A percentile compares a stretch with the other conserved stretches of the same genome.
These are phyloP conservation scores for Halisarca cf. caerulea DNA, from an alignment of 37 sponge, comb jelly and placozoan genomes.

Conservation along the genomic window DNA sequence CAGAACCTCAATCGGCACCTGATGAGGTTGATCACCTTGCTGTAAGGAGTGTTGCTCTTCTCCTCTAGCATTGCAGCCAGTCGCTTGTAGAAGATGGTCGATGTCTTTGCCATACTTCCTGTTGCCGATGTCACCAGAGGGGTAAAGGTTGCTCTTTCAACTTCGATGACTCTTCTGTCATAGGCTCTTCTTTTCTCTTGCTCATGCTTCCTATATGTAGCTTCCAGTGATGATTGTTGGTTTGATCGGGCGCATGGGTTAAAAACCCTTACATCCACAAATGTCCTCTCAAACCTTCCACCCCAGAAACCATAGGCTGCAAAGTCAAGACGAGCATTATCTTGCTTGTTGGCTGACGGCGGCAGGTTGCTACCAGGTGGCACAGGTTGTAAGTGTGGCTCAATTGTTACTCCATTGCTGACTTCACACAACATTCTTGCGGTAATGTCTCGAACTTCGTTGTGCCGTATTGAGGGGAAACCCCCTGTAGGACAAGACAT, in stretches of 20 bases:
- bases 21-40: background rate
- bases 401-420: background rate
- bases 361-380: background rate
- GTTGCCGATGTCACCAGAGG: background rate
- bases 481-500: background rate
- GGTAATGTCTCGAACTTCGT: background rate
- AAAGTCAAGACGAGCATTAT: background rate
- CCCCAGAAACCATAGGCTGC: background rate
- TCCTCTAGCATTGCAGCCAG: background rate
- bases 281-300: background rate
- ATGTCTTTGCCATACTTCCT: background rate
- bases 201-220: background rate
- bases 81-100: background rate
- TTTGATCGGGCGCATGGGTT: background rate
- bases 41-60: background rate
- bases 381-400: background rate
- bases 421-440: no score
- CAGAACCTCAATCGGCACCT: background rate
- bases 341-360: background rate
- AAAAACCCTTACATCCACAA: slow-evolving; percentile 2
- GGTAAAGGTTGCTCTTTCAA: background rate
- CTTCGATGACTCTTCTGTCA: background rate
- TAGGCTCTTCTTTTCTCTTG: background rate
- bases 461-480: background rate
- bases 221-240: background rate